Conservation (phyloP, 1,140 invertebrate genomes). For the Paraescarpia echinospica region DNA sequence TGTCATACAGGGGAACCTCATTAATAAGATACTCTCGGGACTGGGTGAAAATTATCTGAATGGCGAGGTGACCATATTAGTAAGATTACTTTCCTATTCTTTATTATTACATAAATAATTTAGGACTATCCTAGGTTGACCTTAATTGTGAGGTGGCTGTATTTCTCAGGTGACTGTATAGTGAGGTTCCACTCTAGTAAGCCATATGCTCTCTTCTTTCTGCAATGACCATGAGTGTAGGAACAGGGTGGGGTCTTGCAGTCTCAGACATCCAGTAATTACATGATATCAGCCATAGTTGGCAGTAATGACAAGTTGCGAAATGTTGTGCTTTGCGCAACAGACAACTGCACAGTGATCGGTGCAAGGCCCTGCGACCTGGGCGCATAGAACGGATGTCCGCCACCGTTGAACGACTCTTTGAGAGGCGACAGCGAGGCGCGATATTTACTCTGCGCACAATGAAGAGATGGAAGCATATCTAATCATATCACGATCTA, state of each 20-base stretch:
- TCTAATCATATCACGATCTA: neutral
- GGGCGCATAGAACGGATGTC: neutral
- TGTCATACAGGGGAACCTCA: too few species aligned
- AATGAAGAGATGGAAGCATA: neutral
- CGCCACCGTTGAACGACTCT: neutral
- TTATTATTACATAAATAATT: too few species aligned
- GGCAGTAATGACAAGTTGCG: neutral
- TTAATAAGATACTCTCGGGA: too few species aligned
- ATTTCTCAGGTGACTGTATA: too few species aligned
- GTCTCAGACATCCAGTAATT: neutral
- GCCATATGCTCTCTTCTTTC: too few species aligned
- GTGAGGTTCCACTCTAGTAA: too few species aligned
- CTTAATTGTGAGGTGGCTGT: too few species aligned
- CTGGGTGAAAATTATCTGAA: too few species aligned
- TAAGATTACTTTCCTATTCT: too few species aligned
- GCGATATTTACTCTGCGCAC: neutral
- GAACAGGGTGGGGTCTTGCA: neutral
- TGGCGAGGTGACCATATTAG: too few species aligned
- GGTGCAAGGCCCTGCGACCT: neutral
- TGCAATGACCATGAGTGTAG: neutral
- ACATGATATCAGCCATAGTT: neutral
- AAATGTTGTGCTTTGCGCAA: too few species aligned
- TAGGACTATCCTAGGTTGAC: too few species aligned
- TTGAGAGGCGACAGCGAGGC: neutral
- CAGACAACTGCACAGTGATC: neutral